Evolutionary conservation across 2,797 vertebrate genomes (phyloP).

Genomic region (Epinephelus awoara): DNA sequence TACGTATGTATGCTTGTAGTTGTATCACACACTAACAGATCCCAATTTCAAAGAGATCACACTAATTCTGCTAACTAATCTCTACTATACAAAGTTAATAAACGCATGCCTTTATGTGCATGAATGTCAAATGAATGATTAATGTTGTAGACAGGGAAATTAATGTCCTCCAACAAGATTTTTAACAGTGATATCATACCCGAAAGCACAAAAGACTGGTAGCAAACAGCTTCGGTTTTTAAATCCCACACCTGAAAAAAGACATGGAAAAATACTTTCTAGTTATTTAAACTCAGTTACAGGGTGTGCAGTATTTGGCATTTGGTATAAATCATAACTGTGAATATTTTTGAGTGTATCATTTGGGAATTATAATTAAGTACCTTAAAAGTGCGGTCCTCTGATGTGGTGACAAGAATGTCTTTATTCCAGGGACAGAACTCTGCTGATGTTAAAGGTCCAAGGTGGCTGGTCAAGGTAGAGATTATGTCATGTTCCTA

Average conservation of each 20-base stretch:
- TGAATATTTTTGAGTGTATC: neutral
- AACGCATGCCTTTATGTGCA: neutral
- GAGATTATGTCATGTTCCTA: constrained; percentile 76
- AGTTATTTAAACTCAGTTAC: neutral
- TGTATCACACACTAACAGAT: neutral
- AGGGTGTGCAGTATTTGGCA: neutral
- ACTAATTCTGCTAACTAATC: neutral
- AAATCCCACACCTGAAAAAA: constrained; percentile 90
- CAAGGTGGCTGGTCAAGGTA: constrained; percentile 86
- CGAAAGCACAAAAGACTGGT: constrained; percentile 90
- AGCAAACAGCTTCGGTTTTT: constrained; percentile 74
- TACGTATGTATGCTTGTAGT: neutral
- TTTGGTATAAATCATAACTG: neutral
- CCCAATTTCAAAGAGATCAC: neutral
- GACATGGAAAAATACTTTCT: neutral
- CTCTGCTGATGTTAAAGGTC: constrained; percentile 88
- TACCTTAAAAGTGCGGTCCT: constrained; percentile 94
- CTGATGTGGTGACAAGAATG: constrained; percentile 89
- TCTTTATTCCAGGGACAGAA: constrained; percentile 89
- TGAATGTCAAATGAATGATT: neutral
- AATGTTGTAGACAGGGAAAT: neutral
- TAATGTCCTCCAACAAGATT: neutral
- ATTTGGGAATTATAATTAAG: neutral
- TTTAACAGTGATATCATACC: constrained; percentile 77
- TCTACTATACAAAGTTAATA: neutral